phyloP scores from a whole-genome alignment of 2,113 vertebrate species.

The Astur gentilis region DNA sequence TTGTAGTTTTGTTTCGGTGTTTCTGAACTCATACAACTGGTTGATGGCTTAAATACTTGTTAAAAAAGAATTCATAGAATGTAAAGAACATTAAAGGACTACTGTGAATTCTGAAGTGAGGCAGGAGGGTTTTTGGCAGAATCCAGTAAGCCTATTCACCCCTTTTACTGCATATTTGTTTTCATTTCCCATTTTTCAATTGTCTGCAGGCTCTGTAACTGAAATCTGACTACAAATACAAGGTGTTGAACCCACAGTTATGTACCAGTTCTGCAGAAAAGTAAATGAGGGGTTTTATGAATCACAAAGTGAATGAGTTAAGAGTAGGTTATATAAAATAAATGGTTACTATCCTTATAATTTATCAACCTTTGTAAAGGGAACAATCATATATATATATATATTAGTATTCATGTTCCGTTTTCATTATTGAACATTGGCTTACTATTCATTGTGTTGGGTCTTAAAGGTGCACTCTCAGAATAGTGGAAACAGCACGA shows the following conservation, averaged over 20 bases:
- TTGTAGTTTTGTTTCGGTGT: neutral
- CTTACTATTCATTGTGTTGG: neutral
- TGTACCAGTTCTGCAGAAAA: neutral
- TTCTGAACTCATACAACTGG: neutral
- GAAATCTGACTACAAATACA: neutral
- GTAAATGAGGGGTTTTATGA: neutral
- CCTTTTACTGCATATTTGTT: neutral
- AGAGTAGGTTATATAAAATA: neutral
- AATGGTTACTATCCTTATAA: neutral
- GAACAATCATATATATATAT: neutral
- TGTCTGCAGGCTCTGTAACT: neutral
- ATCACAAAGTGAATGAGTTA: neutral
- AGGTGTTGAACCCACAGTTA: neutral
- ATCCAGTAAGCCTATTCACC: neutral
- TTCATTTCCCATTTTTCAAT: neutral
- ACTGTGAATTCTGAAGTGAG: neutral
- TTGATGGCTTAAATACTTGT: neutral
- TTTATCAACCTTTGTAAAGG: neutral
- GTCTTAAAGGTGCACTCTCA: slow-evolving; percentile 66
- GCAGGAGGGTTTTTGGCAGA: neutral
- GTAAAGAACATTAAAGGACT: neutral
- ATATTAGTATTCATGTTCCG: neutral
- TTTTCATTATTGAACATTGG: neutral
- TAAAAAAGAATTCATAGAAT: neutral
- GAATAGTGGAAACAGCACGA: slow-evolving; percentile 49